phyloP scores from a whole-genome alignment of 2,888 invertebrate genomes.

The Colostygia pectinataria region DNA sequence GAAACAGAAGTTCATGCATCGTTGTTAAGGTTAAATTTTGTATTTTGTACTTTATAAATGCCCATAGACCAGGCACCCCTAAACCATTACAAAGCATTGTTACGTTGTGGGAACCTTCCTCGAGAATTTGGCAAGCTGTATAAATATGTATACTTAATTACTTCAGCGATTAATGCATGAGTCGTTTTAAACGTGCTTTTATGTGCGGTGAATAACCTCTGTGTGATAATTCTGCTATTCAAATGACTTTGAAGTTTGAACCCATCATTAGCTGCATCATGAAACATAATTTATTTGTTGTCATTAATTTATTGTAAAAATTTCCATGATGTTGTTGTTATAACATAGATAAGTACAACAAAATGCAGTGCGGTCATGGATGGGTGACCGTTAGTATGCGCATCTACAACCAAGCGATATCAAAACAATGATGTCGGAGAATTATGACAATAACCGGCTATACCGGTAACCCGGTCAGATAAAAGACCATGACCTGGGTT shows the following conservation, averaged over 20 bases:
- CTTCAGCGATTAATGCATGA: slow-evolving; percentile 30
- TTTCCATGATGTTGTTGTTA: no score
- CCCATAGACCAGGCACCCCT: slow-evolving; percentile 21
- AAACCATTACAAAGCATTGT: slow-evolving; percentile 35
- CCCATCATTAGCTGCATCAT: slow-evolving; percentile 1
- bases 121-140: slow-evolving; percentile 29
- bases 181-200: slow-evolving; percentile 20
- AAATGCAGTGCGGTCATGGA: no score
- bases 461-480: no score
- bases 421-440: no score
- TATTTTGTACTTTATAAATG: slow-evolving; percentile 1
- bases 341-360: no score
- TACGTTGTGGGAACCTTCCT: slow-evolving; percentile 27
- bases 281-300: background rate
- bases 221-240: slow-evolving; percentile 15
- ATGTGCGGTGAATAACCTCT: slow-evolving; percentile 17
- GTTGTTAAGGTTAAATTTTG: slow-evolving; percentile 17
- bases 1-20: slow-evolving; percentile 9
- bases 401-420: no score
- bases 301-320: background rate
- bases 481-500: no score
- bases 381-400: no score
- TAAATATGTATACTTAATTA: slow-evolving; percentile 29
- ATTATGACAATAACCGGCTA: no score
- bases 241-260: slow-evolving; percentile 15